These are phyloP conservation scores for Andricus quercusramuli DNA, from an alignment of 2,888 invertebrate genomes.

Conservation along the genomic window DNA sequence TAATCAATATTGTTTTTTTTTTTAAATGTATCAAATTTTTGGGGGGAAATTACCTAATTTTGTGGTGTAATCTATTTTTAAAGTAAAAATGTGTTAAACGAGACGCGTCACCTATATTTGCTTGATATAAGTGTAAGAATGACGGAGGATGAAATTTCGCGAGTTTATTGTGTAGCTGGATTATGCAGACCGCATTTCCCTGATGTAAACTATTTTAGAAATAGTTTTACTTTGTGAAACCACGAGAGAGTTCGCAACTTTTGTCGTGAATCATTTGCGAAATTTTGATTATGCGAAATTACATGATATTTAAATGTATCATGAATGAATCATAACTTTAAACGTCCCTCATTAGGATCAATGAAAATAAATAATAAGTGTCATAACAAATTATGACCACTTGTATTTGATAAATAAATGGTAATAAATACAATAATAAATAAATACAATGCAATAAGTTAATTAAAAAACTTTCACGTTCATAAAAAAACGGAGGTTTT, in stretches of 20 bases:
- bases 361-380: not conserved
- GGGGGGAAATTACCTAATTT: no score
- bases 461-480: not conserved
- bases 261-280: no score
- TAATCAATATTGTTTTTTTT: no score
- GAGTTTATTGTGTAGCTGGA: constrained; percentile 6
- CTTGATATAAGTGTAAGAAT: constrained; percentile 13
- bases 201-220: constrained; percentile 3
- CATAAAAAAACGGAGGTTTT: not conserved
- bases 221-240: not conserved
- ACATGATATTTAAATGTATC: no score
- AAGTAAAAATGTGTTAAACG: not conserved
- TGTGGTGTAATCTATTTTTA: no score
- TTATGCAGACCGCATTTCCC: not conserved
- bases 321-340: no score
- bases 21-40: no score
- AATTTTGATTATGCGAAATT: no score
- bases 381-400: not conserved
- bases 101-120: not conserved
- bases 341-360: not conserved
- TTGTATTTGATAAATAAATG: no score
- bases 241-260: not conserved
- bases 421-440: no score
- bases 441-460: not conserved
- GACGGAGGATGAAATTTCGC: not conserved